These are phyloP conservation scores for Nannobrachium achirus DNA, from an alignment of 2,113 vertebrate species.

Conservation along the genomic window DNA sequence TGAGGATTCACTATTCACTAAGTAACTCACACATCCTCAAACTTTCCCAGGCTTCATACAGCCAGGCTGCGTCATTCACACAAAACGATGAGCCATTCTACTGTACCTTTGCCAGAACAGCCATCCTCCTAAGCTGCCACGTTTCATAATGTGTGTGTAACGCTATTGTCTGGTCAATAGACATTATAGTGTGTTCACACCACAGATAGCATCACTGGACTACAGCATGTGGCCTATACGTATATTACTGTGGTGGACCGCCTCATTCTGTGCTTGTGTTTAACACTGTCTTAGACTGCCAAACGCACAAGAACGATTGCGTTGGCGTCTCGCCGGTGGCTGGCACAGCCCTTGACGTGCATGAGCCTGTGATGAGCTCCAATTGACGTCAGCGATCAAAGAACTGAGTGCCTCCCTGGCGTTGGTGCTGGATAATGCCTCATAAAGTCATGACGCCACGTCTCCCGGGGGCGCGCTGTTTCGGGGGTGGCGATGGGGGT, in stretches of 20 bases:
- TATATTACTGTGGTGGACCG: not conserved
- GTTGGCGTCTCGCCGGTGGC: not conserved
- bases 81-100: not conserved
- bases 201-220: not conserved
- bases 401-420: conserved; percentile 3
- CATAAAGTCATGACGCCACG: conserved; percentile 30
- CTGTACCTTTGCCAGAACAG: not conserved
- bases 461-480: conserved; percentile 22
- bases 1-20: not conserved
- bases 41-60: conserved; percentile 3
- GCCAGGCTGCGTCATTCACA: not conserved
- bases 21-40: not conserved
- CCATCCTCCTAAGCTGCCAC: not conserved
- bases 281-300: not conserved
- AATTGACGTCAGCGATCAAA: conserved; percentile 20
- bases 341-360: not conserved
- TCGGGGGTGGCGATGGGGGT: not conserved
- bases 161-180: not conserved
- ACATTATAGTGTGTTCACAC: not conserved
- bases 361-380: not conserved
- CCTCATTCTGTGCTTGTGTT: not conserved
- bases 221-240: not conserved
- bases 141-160: not conserved
- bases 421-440: not conserved
- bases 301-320: not conserved